Conservation (phyloP, 2,797 vertebrate genomes). For the Coregonus ussuriensis region DNA sequence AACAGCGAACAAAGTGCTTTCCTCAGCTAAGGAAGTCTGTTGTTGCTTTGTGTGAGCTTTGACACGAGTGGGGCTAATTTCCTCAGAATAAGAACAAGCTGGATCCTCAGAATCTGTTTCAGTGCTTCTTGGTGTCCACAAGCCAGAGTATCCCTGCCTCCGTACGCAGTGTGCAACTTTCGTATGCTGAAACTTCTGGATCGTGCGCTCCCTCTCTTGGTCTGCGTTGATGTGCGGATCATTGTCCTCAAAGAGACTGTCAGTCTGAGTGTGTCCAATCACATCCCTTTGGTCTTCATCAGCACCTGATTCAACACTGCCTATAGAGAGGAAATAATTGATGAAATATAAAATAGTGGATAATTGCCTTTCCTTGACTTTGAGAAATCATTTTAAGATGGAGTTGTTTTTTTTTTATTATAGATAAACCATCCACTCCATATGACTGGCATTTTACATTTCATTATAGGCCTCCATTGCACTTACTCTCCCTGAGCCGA, state of each 20-base stretch:
- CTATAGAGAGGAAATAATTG: background rate
- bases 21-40: background rate
- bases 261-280: background rate
- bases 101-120: slow-evolving; percentile 15
- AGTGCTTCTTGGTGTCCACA: background rate
- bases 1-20: slow-evolving; percentile 1
- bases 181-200: background rate
- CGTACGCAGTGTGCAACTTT: background rate
- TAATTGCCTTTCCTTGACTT: background rate
- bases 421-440: background rate
- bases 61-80: background rate
- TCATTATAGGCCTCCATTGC: background rate
- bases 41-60: background rate
- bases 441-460: background rate
- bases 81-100: slow-evolving; percentile 1
- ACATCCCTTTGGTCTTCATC: background rate
- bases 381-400: background rate
- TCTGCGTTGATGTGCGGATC: background rate
- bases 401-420: background rate
- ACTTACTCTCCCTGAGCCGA: slow-evolving; percentile 3
- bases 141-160: background rate
- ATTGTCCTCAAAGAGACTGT: background rate
- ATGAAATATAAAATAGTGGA: background rate
- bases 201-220: background rate
- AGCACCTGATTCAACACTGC: background rate